Percentiles rank a stretch among this genome's conserved stretches.
Conservation (phyloP, 2,797 vertebrate species). For the Platyrinchus mystaceus region DNA sequence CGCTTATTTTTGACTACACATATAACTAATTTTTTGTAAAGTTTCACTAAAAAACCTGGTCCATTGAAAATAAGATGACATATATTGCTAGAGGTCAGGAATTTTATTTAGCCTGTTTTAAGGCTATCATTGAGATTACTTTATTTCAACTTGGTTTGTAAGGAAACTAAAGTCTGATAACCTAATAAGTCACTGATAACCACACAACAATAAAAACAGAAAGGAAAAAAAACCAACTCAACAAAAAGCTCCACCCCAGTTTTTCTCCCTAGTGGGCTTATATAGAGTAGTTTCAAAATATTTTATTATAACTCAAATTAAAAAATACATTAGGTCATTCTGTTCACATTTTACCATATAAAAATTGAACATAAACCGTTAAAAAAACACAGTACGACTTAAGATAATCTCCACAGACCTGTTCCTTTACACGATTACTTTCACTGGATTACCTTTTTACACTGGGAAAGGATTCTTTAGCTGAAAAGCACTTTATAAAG, state of each 20-base stretch:
- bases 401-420: background rate
- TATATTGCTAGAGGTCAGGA: slow-evolving; percentile 4
- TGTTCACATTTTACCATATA: slow-evolving; percentile 40
- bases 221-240: background rate
- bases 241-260: background rate
- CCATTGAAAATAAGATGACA: background rate
- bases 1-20: background rate
- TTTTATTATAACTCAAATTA: slow-evolving; percentile 47
- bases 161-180: background rate
- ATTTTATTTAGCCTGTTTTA: slow-evolving; percentile 38
- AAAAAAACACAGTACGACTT: background rate
- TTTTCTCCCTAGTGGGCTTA: background rate
- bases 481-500: slow-evolving; percentile 40
- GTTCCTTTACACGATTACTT: background rate
- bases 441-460: slow-evolving; percentile 2
- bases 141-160: slow-evolving; percentile 50
- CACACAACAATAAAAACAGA: background rate
- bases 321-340: slow-evolving; percentile 50
- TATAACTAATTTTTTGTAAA: background rate
- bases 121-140: slow-evolving; percentile 50
- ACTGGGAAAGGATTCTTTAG: slow-evolving; percentile 16
- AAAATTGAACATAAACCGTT: slow-evolving; percentile 25
- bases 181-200: background rate
- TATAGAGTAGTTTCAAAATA: slow-evolving; percentile 44
- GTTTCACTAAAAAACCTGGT: background rate